Percentiles rank a stretch among this genome's conserved stretches.
phyloP scores from a whole-genome alignment of 2,888 invertebrate species.

The Crioceris asparagi region DNA sequence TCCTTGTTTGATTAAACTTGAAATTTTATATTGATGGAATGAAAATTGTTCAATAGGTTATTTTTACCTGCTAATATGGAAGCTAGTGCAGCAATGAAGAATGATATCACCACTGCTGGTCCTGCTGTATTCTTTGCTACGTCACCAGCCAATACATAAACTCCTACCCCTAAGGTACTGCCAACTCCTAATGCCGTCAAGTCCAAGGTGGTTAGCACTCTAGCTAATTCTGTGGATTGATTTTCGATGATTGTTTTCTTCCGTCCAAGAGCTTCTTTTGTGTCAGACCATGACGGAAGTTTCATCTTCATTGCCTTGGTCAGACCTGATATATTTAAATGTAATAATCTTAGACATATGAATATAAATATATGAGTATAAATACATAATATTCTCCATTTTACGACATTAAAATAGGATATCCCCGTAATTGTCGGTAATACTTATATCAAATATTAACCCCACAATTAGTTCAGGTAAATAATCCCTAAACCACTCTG shows the following conservation, averaged over 20 bases:
- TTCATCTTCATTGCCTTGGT: slow-evolving; percentile 18
- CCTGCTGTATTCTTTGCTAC: slow-evolving; percentile 74
- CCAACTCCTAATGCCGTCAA: slow-evolving; percentile 75
- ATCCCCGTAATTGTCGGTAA: no score
- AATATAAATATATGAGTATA: no score
- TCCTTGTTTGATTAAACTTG: slow-evolving; percentile 2
- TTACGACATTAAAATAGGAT: no score
- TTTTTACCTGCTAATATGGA: slow-evolving; percentile 74
- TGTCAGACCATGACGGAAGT: slow-evolving; percentile 24
- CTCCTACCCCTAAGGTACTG: slow-evolving; percentile 79
- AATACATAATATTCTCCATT: no score
- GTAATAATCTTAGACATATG: no score
- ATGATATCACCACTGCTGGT: slow-evolving; percentile 77
- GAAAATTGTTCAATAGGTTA: no score
- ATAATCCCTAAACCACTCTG: no score
- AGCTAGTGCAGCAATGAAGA: slow-evolving; percentile 83
- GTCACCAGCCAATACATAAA: slow-evolving; percentile 80
- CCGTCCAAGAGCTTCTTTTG: slow-evolving; percentile 31
- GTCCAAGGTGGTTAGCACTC: slow-evolving; percentile 71
- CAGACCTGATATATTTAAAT: slow-evolving; percentile 15
- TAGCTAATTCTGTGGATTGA: slow-evolving; percentile 46
- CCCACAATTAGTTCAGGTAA: no score
- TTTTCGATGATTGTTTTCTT: slow-evolving; percentile 38
- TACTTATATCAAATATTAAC: no score
- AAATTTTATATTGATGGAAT: no score